Conservation (phyloP, 2,797 vertebrate genomes). For the Merluccius polli region DNA sequence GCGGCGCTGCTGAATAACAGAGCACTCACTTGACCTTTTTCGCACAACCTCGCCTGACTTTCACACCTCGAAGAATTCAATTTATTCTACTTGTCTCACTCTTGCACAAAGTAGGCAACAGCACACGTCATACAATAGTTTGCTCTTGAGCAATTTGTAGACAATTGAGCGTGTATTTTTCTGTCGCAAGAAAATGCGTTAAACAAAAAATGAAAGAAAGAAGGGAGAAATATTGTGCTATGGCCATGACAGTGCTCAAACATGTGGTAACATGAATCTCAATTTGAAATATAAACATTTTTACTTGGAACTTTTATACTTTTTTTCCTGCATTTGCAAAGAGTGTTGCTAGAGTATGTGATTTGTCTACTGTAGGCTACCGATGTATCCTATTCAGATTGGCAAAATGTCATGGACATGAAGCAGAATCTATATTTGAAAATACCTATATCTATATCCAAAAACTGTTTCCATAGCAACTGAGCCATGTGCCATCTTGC, state of each 20-base stretch:
- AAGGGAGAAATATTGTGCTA: not conserved
- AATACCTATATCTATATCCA: not conserved
- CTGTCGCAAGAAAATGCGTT: not conserved
- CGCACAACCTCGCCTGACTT: not conserved
- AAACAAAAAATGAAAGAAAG: not conserved
- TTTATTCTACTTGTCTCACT: not conserved
- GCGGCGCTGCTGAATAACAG: not conserved
- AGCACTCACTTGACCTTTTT: constrained; percentile 1
- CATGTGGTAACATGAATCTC: not conserved
- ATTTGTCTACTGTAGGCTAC: not conserved
- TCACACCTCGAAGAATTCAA: not conserved
- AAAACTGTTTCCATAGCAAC: too few species aligned
- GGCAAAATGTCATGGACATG: not conserved
- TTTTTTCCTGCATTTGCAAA: not conserved
- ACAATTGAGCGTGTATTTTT: not conserved
- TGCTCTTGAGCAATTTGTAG: constrained; percentile 13
- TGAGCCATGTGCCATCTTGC: too few species aligned
- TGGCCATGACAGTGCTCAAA: not conserved
- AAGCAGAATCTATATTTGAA: not conserved
- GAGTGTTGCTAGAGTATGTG: too few species aligned
- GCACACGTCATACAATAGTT: not conserved
- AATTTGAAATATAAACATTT: not conserved
- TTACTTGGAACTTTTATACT: not conserved
- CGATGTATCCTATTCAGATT: not conserved
- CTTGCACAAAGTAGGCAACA: not conserved